Evolutionary conservation across 64 coral and sea anemone genomes (phyloP).

Genomic region (Pachyseris speciosa): DNA sequence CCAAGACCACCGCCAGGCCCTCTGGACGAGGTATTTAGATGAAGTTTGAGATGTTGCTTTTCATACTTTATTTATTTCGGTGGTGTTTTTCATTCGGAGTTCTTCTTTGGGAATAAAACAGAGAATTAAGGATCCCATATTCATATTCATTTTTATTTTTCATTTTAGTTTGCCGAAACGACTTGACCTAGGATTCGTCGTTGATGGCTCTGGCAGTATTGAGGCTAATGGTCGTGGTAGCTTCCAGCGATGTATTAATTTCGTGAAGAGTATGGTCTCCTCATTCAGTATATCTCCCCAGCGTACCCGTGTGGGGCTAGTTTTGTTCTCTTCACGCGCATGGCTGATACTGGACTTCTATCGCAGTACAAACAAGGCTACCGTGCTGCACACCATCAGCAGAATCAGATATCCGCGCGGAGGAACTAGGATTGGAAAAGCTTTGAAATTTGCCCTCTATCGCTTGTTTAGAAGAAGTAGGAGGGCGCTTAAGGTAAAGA

Average conservation of each 20-base stretch:
- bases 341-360: slow-evolving; percentile 56
- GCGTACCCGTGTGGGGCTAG: slow-evolving; percentile 40
- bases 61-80: too few species aligned
- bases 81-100: too few species aligned
- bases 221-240: slow-evolving; percentile 23
- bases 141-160: neutral
- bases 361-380: neutral
- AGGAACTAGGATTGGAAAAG: slow-evolving; percentile 65
- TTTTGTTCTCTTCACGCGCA: slow-evolving; percentile 49
- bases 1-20: too few species aligned
- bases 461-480: slow-evolving; percentile 28
- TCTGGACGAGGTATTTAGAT: too few species aligned
- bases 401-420: slow-evolving; percentile 50
- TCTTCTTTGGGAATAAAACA: too few species aligned
- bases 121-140: neutral
- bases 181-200: slow-evolving; percentile 52
- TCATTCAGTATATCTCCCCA: slow-evolving; percentile 14
- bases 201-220: slow-evolving; percentile 77
- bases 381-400: neutral
- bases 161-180: slow-evolving; percentile 29
- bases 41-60: too few species aligned
- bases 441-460: slow-evolving; percentile 22
- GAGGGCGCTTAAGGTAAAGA: slow-evolving; percentile 13
- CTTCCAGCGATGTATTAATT: slow-evolving; percentile 36
- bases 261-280: slow-evolving; percentile 35